Base-by-base conservation (phyloP, 2,888 invertebrate species). In the Nymphalis polychloros region DNA sequence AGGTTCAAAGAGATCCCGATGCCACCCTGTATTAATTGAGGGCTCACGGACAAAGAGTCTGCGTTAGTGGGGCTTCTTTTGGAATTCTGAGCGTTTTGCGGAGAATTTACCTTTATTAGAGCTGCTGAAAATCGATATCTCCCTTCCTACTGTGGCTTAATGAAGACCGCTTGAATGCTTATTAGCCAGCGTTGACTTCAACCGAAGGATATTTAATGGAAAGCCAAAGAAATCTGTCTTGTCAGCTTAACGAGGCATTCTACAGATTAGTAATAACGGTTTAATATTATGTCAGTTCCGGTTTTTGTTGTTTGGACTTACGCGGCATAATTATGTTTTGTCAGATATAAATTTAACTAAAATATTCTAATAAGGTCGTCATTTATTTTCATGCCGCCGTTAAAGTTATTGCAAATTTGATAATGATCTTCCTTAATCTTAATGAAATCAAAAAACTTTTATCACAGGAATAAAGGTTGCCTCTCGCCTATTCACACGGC, bases 61-160 rank as follows among this genome's bases (percentile, higher is more conserved):
- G 76, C 77, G 75, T 82, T 79, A 81, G 77, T 79, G 78, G 76
- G 79, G 80, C 75, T 84, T 85, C 85, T 85, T 87, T 85, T 81
- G 80, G 83, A 81, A 81, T 77, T 80, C 77, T 78, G 76, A 72
- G 67, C 80, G 79, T 83, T 86, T 84, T 79, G 81, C 82, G 77
- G 79, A 75, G 81, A 83, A 84, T 85, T 84, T 84, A 86, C 86
- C 84, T 85, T 88, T 88, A 86, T 84, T 83, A 85, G 77, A 82
- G 75, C 77, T 80, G 78, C 81, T 84, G 84, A 86, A 88, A 89
- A 89, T 89, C 90, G 86, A 90, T 90, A 87, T 81, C 75, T 67
- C 76, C 77, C 76, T 76, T 77, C 78, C 81, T 76, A 77, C 75
- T 80, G 80, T 74, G 82, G 81, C 84, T 86, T 88, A 87, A 89